phyloP scores from a whole-genome alignment of 1,140 invertebrate genomes.

The Drosophila yakuba region DNA sequence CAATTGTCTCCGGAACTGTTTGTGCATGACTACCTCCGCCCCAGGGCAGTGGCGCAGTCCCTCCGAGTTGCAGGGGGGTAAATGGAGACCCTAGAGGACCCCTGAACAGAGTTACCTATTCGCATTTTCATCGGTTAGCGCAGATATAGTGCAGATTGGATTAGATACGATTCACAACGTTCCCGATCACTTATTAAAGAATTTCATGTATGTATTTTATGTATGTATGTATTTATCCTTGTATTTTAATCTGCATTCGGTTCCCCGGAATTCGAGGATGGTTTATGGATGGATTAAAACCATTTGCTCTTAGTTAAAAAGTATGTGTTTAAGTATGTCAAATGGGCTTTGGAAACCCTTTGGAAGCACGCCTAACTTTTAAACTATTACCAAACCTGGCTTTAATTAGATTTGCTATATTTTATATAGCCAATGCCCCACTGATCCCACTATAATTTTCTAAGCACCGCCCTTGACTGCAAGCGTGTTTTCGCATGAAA shows the following conservation, averaged over 20 bases:
- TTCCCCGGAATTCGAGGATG: too few relatives aligned
- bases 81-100: too few relatives aligned
- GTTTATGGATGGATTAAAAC: too few relatives aligned
- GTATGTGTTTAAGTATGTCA: background rate
- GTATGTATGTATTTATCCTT: too few relatives aligned
- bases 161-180: too few relatives aligned
- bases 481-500: constrained; percentile 10
- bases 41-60: constrained; percentile 31
- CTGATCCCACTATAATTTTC: background rate
- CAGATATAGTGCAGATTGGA: too few relatives aligned
- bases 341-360: too few relatives aligned
- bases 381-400: background rate
- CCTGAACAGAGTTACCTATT: too few relatives aligned
- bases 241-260: too few relatives aligned
- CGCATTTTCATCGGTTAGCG: too few relatives aligned
- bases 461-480: background rate
- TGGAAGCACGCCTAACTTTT: background rate
- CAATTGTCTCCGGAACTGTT: constrained; percentile 53
- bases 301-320: background rate
- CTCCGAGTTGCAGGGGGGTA: constrained; percentile 11
- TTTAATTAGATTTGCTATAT: background rate
- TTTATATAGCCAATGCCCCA: background rate
- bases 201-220: too few relatives aligned
- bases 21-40: constrained; percentile 23
- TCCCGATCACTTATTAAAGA: too few relatives aligned